A percentile compares a stretch with the other conserved stretches of the same genome.
phyloP scores from a whole-genome alignment of 2,888 invertebrate species.

The Desoria tigrina region DNA sequence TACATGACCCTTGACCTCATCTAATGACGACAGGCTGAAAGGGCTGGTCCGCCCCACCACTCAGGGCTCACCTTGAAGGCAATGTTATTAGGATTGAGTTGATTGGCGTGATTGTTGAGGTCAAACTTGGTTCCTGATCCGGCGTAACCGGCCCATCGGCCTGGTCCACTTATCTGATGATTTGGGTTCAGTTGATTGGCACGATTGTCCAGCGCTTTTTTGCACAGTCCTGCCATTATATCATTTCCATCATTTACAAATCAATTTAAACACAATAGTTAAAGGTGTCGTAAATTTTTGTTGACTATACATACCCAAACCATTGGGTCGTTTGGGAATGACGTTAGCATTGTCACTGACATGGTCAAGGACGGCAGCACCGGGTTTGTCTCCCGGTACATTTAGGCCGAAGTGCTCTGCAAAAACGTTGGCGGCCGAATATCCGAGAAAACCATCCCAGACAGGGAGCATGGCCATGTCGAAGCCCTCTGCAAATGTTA shows the following conservation, averaged over 20 bases:
- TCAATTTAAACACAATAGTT: neutral
- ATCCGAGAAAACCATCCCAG: conserved; percentile 45
- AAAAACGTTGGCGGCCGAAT: conserved; percentile 39
- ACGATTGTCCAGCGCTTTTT: conserved; percentile 52
- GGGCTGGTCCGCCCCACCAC: too few species aligned
- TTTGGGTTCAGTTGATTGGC: conserved; percentile 55
- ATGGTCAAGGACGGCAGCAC: conserved; percentile 13
- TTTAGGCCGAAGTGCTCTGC: conserved; percentile 42
- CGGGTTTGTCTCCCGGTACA: conserved; percentile 22
- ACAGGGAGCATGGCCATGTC: conserved; percentile 51
- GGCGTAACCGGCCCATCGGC: conserved; percentile 54
- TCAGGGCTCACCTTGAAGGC: conserved; percentile 14
- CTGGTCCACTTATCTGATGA: conserved; percentile 51
- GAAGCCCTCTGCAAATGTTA: conserved; percentile 43
- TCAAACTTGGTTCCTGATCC: conserved; percentile 54
- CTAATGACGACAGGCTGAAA: too few species aligned
- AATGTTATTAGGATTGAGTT: conserved; percentile 55
- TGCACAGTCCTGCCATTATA: neutral
- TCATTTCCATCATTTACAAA: conserved; percentile 8
- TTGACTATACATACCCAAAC: conserved; percentile 31
- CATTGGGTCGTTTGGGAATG: conserved; percentile 25
- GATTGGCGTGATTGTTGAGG: conserved; percentile 55
- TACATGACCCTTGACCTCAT: too few species aligned
- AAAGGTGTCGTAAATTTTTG: conserved; percentile 1
- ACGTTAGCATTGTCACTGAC: conserved; percentile 11